Conservation (phyloP, 2,797 vertebrate genomes). For the Anguilla obscura region DNA sequence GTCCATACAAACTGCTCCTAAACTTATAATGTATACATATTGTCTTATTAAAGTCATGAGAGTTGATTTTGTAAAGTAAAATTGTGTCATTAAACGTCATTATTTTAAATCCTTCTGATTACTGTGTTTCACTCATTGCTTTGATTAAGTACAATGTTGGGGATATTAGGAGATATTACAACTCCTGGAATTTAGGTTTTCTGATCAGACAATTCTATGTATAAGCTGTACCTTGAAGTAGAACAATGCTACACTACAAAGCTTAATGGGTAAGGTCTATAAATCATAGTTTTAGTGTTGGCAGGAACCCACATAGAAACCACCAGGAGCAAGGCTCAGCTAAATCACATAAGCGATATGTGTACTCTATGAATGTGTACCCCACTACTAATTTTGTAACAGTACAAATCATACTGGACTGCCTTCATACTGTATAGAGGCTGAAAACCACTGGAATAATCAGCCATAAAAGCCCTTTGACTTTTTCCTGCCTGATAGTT, state of each 20-base stretch:
- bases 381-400: background rate
- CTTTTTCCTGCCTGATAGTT: background rate
- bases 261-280: background rate
- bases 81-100: conserved; percentile 56
- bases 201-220: background rate
- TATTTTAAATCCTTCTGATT: conserved; percentile 34
- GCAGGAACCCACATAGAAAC: background rate
- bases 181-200: background rate
- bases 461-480: background rate
- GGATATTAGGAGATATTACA: too few relatives aligned
- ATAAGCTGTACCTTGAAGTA: background rate
- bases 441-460: background rate
- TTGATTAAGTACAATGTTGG: background rate
- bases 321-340: background rate
- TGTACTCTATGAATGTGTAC: background rate
- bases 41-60: conserved; percentile 63
- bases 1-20: conserved; percentile 55
- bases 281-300: background rate
- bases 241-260: background rate
- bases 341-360: background rate
- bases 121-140: background rate
- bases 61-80: conserved; percentile 50
- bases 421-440: background rate
- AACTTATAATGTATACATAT: conserved; percentile 62
- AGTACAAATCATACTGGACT: background rate